Base-by-base conservation (phyloP, 1,140 invertebrate genomes). In the Rhizoglyphus robini region DNA sequence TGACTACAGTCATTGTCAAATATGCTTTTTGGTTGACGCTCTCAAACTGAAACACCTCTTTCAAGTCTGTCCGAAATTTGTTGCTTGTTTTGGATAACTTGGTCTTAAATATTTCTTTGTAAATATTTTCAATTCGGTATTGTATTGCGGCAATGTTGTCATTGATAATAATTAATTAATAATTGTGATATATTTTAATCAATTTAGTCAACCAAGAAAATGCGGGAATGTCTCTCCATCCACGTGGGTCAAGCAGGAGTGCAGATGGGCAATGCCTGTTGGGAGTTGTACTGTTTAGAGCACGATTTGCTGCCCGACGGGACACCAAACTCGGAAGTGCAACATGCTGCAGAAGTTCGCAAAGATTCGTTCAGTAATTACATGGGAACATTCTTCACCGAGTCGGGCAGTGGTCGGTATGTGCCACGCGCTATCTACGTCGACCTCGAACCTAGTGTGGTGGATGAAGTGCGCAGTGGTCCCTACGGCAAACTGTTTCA, bases 321-420 rank as follows among this genome's bases (percentile, higher is more conserved):
- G 1, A 15, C 72, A 74, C 18, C 41, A 46, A 46, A 15, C 18
- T 11, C 8, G 69, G 23, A 67, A 75, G n/a, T n/a, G n/a, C n/a
- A n/a, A n/a, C n/a, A n/a, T n/a, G n/a, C n/a, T n/a, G n/a, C n/a
- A n/a, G n/a, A n/a, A n/a, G n/a, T n/a, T n/a, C n/a, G n/a, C n/a
- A 85, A 88, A 73, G 87, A 89, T 75, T 88, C 86, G 27, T 90
- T 90, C 76, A 88, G 88, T 74, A n/a, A n/a, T n/a, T n/a, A n/a
- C n/a, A n/a, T n/a, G n/a, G n/a, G n/a, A n/a, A 90, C 88, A 8
- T 91, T 91, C 76, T 91, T 91, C 80, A 87, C 85, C 70, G 89
- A 94, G 76, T 92, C 88, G 41, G 86, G 86, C 25, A 82, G 86
- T 51, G 88, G 87, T 58, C 90, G 90, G 74, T 87, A 90, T 75